phyloP scores from a whole-genome alignment of 2,888 invertebrate species.

The Lithodes maja region DNA sequence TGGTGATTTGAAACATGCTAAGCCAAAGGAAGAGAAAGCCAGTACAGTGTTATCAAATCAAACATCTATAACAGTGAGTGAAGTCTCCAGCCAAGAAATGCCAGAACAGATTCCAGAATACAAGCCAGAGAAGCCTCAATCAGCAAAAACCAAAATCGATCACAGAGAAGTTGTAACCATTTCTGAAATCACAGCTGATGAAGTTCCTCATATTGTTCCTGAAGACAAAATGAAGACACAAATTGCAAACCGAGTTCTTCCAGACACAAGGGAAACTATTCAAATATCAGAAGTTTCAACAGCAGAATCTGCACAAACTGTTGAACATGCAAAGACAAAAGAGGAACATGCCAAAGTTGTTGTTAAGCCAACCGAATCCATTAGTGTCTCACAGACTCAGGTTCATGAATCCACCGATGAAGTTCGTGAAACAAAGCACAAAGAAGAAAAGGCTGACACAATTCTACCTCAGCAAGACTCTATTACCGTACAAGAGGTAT shows the following conservation, averaged over 20 bases:
- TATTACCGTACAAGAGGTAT: constrained; percentile 70
- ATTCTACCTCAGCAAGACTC: constrained; percentile 70
- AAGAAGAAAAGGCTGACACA: constrained; percentile 68
- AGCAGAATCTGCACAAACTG: constrained; percentile 31
- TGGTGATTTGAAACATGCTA: constrained; percentile 37
- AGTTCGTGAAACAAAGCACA: constrained; percentile 58
- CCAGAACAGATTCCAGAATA: constrained; percentile 47
- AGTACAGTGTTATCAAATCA: constrained; percentile 71
- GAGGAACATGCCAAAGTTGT: constrained; percentile 41
- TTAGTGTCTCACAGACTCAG: constrained; percentile 52
- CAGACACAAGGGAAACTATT: constrained; percentile 45
- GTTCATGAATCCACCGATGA: constrained; percentile 52
- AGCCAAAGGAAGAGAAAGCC: constrained; percentile 70
- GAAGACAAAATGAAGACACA: constrained; percentile 37
- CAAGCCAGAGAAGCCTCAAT: constrained; percentile 45
- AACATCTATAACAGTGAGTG: constrained; percentile 72
- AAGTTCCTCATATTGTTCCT: constrained; percentile 46
- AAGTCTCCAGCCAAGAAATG: constrained; percentile 67
- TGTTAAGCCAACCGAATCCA: constrained; percentile 47
- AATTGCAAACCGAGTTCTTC: constrained; percentile 32
- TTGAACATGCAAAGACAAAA: constrained; percentile 37
- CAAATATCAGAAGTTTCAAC: constrained; percentile 46
- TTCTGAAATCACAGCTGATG: constrained; percentile 46
- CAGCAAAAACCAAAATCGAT: constrained; percentile 43
- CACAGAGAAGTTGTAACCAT: constrained; percentile 49